phyloP scores from a whole-genome alignment of 2,113 vertebrate genomes.

The Chaetodon trifascialis region DNA sequence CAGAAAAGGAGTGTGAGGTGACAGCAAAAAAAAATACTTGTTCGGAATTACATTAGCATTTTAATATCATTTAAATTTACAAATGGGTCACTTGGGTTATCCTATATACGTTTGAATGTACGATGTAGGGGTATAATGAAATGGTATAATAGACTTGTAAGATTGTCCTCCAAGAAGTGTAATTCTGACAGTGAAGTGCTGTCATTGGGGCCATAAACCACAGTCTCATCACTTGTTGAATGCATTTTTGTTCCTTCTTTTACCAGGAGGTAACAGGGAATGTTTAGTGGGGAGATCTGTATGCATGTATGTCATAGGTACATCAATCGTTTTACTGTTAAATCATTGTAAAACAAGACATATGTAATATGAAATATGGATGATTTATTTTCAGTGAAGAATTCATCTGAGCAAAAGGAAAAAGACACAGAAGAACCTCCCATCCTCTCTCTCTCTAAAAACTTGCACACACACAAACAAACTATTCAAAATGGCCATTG shows the following conservation, averaged over 20 bases:
- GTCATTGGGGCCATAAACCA: neutral
- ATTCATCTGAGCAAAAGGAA: neutral
- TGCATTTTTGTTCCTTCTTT: neutral
- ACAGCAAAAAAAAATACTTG: neutral
- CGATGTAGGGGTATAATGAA: no score
- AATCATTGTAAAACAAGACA: neutral
- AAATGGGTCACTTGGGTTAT: no score
- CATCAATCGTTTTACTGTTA: neutral
- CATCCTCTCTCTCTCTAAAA: neutral
- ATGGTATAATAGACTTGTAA: no score
- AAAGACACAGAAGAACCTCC: neutral
- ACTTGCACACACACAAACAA: neutral
- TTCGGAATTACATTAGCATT: neutral
- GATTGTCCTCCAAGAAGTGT: neutral
- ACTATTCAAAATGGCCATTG: conserved; percentile 11
- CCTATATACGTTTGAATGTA: no score
- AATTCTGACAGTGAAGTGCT: neutral
- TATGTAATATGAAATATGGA: neutral
- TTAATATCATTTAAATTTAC: neutral
- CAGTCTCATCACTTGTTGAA: neutral
- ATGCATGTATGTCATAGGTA: neutral
- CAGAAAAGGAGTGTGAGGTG: neutral
- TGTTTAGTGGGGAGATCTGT: neutral
- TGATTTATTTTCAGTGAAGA: neutral
- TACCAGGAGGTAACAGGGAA: neutral